Conservation (phyloP, 2,888 invertebrate genomes). For the Oscheius sp. region DNA sequence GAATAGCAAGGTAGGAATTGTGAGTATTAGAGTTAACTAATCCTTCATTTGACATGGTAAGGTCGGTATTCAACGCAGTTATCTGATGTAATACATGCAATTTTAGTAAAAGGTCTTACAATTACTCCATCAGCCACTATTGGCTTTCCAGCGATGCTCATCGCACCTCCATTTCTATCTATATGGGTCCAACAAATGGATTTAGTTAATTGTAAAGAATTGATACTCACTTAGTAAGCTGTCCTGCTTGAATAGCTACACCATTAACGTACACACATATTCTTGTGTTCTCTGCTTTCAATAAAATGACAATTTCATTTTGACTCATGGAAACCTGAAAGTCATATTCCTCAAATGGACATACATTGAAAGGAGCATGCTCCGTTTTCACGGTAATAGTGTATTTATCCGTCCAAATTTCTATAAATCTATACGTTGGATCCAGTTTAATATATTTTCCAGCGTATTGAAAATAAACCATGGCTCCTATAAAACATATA, state of each 20-base stretch:
- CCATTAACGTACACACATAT: constrained; percentile 32
- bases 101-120: constrained; percentile 8
- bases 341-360: too few relatives aligned
- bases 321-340: constrained; percentile 30
- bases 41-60: constrained; percentile 40
- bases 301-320: constrained; percentile 27
- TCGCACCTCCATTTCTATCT: constrained; percentile 39
- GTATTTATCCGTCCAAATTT: constrained; percentile 37
- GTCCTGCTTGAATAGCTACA: constrained; percentile 27
- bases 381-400: constrained; percentile 29
- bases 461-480: constrained; percentile 37
- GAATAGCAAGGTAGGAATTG: constrained; percentile 34
- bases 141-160: constrained; percentile 34
- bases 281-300: constrained; percentile 32
- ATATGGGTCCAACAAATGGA: constrained; percentile 33
- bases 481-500: constrained; percentile 37
- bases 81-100: constrained; percentile 4
- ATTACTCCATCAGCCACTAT: constrained; percentile 34
- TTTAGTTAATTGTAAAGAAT: neutral
- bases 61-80: constrained; percentile 19
- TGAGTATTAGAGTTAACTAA: constrained; percentile 34
- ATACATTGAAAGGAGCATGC: constrained; percentile 31
- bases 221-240: constrained; percentile 25
- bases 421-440: constrained; percentile 30
- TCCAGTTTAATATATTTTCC: constrained; percentile 38